These are phyloP conservation scores for Felis chaus DNA, from an alignment of 2,113 vertebrate genomes.

Conservation along the genomic window DNA sequence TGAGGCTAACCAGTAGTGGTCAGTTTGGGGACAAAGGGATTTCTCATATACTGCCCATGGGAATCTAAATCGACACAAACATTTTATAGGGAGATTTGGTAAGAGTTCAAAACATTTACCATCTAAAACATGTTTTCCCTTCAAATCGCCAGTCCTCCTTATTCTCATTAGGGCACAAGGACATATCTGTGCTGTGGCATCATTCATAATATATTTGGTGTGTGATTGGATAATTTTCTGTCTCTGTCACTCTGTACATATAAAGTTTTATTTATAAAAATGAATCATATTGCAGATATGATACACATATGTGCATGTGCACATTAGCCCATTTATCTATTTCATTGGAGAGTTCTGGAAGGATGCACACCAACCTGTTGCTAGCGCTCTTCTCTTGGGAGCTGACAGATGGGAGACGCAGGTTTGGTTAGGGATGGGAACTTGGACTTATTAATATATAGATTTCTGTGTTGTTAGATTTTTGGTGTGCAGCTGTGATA, in stretches of 20 bases:
- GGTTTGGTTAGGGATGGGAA: neutral
- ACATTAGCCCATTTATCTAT: neutral
- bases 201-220: neutral
- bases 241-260: neutral
- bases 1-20: neutral
- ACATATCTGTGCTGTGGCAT: neutral
- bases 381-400: neutral
- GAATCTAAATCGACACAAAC: neutral
- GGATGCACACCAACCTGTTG: neutral
- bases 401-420: neutral
- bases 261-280: conserved; percentile 6
- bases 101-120: neutral
- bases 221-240: neutral
- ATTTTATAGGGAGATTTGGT: neutral
- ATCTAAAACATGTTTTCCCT: neutral
- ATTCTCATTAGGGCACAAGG: neutral
- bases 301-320: neutral
- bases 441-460: neutral
- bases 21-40: neutral
- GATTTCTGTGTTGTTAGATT: neutral
- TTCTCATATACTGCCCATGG: neutral
- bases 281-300: neutral
- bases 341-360: neutral
- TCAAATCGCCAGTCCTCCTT: neutral
- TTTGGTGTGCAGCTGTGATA: neutral